These are phyloP conservation scores for Ceyx cyanopectus DNA, from an alignment of 2,113 vertebrate genomes.

Conservation along the genomic window DNA sequence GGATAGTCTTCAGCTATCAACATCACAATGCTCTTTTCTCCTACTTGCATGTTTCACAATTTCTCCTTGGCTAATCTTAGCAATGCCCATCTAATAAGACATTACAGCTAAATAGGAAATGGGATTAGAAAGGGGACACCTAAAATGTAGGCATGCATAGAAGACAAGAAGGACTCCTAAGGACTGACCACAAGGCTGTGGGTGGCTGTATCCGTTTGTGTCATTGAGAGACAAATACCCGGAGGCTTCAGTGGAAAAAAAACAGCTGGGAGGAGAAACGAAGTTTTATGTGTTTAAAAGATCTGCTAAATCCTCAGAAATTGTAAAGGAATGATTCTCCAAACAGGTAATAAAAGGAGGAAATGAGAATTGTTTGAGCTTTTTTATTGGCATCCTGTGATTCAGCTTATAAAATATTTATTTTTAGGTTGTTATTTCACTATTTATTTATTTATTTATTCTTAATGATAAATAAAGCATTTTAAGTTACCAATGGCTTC, in stretches of 20 bases:
- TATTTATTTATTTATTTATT: neutral
- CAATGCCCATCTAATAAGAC: neutral
- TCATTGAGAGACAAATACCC: slow-evolving; percentile 65
- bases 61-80: neutral
- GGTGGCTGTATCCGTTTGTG: slow-evolving; percentile 69
- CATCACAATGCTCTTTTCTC: neutral
- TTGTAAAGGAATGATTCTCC: neutral
- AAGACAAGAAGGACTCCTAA: slow-evolving; percentile 55
- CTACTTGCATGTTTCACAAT: neutral
- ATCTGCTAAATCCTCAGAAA: neutral
- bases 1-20: neutral
- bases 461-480: neutral
- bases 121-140: neutral
- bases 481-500: neutral
- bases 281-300: slow-evolving; percentile 15
- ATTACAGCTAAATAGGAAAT: neutral
- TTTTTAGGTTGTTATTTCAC: neutral
- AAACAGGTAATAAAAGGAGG: neutral
- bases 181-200: slow-evolving; percentile 68
- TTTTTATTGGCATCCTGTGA: neutral
- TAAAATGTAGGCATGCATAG: neutral
- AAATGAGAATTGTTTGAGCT: neutral
- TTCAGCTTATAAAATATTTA: neutral
- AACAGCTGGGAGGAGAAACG: slow-evolving; percentile 23
- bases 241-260: slow-evolving; percentile 57